phyloP scores from a whole-genome alignment of 2,113 vertebrate species.

The Cardinalis cardinalis region DNA sequence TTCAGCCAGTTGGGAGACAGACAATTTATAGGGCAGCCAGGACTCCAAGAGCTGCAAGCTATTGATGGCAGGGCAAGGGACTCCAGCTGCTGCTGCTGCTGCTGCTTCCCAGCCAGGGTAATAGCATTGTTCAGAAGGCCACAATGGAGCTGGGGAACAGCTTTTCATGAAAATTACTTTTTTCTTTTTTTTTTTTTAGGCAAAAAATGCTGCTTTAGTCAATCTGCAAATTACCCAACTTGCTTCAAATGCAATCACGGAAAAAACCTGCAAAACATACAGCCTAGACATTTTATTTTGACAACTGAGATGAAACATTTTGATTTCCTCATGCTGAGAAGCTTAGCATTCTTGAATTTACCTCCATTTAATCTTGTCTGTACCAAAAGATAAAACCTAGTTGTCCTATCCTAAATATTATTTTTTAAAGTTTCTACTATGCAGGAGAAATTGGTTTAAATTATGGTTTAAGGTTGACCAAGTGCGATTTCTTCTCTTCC shows the following conservation, averaged over 20 bases:
- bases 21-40: not conserved
- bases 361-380: not conserved
- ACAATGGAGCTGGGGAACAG: not conserved
- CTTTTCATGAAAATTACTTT: not conserved
- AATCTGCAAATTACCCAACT: slow-evolving; percentile 20
- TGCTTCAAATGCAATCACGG: slow-evolving; percentile 25
- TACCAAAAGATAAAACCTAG: not conserved
- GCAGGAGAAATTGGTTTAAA: not conserved
- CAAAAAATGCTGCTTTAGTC: slow-evolving; percentile 6
- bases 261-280: slow-evolving; percentile 13
- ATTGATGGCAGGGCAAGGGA: not conserved
- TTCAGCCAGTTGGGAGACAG: not conserved
- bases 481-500: not conserved
- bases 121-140: not conserved
- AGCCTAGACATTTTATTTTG: slow-evolving; percentile 34
- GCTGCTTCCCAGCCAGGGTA: not conserved
- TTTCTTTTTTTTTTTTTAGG: not conserved
- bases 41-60: not conserved
- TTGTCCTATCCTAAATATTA: not conserved
- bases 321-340: slow-evolving; percentile 26
- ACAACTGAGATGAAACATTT: slow-evolving; percentile 48
- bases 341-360: slow-evolving; percentile 4
- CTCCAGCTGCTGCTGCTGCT: slow-evolving; percentile 43
- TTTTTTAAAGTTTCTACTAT: not conserved
- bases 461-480: not conserved